Percentiles rank a stretch among this genome's conserved stretches.
Evolutionary conservation across 2,113 vertebrate genomes (phyloP).

Genomic region (Rhynchomys soricoides): DNA sequence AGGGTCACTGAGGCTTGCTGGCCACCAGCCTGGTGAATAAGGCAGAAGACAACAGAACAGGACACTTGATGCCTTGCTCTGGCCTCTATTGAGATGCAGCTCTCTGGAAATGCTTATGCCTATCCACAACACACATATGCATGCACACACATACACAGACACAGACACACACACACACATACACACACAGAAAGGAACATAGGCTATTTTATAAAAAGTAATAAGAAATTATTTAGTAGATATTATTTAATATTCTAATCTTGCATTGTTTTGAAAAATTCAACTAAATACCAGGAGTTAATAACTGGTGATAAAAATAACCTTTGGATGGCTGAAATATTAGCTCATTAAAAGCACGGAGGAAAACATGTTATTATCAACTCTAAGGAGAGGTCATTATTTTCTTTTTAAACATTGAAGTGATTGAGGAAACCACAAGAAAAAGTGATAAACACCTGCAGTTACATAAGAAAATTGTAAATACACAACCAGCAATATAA

Average conservation of each 20-base stretch:
- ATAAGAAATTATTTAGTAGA: not conserved
- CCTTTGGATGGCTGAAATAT: not conserved
- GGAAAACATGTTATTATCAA: not conserved
- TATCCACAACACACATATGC: not conserved
- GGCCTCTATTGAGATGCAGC: not conserved
- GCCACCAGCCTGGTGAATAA: not conserved
- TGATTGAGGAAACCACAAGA: constrained; percentile 12
- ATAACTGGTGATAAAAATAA: not conserved
- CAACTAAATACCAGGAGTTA: not conserved
- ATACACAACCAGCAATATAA: not conserved
- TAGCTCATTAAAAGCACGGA: not conserved
- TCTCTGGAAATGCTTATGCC: not conserved
- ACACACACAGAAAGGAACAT: not conserved
- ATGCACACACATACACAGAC: not conserved
- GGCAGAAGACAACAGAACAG: not conserved
- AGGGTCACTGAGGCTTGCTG: not conserved
- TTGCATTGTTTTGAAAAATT: not conserved
- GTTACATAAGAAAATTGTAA: constrained; percentile 1
- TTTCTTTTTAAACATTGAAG: not conserved
- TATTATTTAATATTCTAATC: constrained; percentile 8
- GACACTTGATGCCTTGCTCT: not conserved
- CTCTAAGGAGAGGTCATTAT: not conserved
- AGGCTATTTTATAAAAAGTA: not conserved
- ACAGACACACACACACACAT: not conserved
- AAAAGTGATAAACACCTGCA: not conserved